These are phyloP conservation scores for Geococcyx californianus DNA, from an alignment of 2,113 vertebrate genomes.

Conservation along the genomic window DNA sequence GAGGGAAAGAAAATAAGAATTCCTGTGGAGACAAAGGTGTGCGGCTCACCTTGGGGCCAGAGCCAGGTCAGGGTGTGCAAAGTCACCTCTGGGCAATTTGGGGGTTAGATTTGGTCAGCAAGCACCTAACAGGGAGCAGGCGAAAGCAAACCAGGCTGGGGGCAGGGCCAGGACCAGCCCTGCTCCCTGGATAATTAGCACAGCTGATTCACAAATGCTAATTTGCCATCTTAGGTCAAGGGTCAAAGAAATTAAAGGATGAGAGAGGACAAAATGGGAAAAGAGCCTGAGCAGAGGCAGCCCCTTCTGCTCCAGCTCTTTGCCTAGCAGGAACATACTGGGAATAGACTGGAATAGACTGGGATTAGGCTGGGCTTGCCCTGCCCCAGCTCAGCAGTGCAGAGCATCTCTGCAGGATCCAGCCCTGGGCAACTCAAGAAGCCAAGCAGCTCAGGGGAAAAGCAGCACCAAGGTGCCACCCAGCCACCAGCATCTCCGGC, in stretches of 20 bases:
- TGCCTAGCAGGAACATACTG: background rate
- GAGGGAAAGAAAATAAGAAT: background rate
- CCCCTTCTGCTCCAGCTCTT: background rate
- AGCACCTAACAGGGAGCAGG: background rate
- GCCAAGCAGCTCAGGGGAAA: background rate
- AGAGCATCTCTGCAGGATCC: background rate
- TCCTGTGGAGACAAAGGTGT: background rate
- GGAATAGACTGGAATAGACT: background rate
- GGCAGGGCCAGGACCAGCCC: background rate
- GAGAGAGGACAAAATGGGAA: background rate
- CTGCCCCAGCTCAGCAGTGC: background rate
- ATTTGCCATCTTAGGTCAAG: conserved; percentile 1
- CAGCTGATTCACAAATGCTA: background rate
- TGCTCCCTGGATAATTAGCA: fast-evolving
- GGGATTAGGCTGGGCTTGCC: background rate
- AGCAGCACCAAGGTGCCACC: background rate
- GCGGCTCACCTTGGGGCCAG: background rate
- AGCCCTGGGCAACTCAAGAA: background rate
- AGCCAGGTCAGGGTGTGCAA: fast-evolving
- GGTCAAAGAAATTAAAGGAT: background rate
- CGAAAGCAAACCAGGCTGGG: background rate
- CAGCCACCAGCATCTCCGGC: background rate
- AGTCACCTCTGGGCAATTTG: fast-evolving
- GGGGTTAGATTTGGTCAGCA: background rate
- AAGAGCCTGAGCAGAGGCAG: background rate